These are phyloP conservation scores for Xenopus petersii DNA, from an alignment of 2,797 vertebrate species.

Conservation along the genomic window DNA sequence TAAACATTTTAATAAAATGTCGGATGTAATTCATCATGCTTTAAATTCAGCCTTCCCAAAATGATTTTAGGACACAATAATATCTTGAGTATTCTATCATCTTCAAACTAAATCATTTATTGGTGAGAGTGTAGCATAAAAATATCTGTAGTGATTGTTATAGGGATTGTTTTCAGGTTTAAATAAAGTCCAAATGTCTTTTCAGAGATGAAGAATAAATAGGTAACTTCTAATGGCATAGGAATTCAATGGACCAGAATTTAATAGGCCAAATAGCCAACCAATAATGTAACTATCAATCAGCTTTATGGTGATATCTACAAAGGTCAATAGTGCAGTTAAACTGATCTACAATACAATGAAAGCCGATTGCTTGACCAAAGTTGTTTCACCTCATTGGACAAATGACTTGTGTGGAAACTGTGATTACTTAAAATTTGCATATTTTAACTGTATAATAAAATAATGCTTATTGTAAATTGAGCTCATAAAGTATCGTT, in stretches of 20 bases:
- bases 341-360: conserved; percentile 21
- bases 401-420: background rate
- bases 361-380: conserved; percentile 7
- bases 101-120: background rate
- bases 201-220: conserved; percentile 8
- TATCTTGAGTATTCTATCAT: background rate
- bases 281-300: conserved; percentile 31
- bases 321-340: conserved; percentile 36
- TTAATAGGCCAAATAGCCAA: conserved; percentile 21
- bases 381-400: conserved; percentile 1
- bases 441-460: too few relatives aligned
- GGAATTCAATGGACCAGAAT: conserved; percentile 22
- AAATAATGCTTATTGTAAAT: too few relatives aligned
- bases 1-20: too few relatives aligned
- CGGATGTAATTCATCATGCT: too few relatives aligned
- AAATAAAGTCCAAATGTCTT: background rate
- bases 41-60: too few relatives aligned
- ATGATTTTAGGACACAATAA: too few relatives aligned
- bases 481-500: too few relatives aligned
- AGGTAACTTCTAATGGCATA: background rate
- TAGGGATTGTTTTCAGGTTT: background rate
- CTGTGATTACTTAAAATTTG: background rate
- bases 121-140: background rate
- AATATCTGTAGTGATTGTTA: background rate
- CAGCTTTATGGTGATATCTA: conserved; percentile 34